These are phyloP conservation scores for Brenthis daphne DNA, from an alignment of 2,888 invertebrate genomes.

Conservation along the genomic window DNA sequence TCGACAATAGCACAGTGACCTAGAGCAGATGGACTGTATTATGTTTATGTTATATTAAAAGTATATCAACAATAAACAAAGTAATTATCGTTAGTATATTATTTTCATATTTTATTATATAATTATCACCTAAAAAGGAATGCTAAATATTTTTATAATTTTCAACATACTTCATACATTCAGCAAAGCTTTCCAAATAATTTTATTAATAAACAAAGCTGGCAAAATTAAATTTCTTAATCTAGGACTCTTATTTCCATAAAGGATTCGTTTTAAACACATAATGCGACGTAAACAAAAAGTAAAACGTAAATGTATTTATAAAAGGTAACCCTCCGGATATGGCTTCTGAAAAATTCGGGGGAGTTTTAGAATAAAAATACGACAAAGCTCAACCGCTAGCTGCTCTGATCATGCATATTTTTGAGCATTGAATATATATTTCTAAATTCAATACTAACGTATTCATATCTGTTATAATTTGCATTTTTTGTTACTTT, in stretches of 20 bases:
- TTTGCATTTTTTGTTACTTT: too few relatives aligned
- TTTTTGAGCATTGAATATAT: conserved; percentile 28
- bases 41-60: too few relatives aligned
- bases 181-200: not conserved
- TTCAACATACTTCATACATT: not conserved
- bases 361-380: conserved; percentile 43
- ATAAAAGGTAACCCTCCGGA: conserved; percentile 26
- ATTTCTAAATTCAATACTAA: conserved; percentile 28
- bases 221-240: conserved; percentile 10
- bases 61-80: too few relatives aligned
- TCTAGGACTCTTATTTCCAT: conserved; percentile 17
- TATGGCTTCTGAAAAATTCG: conserved; percentile 34
- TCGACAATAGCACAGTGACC: too few relatives aligned
- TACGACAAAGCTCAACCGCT: conserved; percentile 37
- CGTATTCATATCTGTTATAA: not conserved
- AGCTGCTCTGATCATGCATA: conserved; percentile 27
- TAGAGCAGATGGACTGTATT: too few relatives aligned
- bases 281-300: not conserved
- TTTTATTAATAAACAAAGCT: conserved; percentile 16
- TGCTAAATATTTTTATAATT: not conserved
- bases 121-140: too few relatives aligned
- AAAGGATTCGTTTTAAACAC: conserved; percentile 3
- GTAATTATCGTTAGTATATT: too few relatives aligned
- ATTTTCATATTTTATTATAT: too few relatives aligned
- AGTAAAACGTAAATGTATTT: conserved; percentile 3